These are phyloP conservation scores for Drosophila greeni DNA, from an alignment of 2,888 invertebrate species.

Conservation along the genomic window DNA sequence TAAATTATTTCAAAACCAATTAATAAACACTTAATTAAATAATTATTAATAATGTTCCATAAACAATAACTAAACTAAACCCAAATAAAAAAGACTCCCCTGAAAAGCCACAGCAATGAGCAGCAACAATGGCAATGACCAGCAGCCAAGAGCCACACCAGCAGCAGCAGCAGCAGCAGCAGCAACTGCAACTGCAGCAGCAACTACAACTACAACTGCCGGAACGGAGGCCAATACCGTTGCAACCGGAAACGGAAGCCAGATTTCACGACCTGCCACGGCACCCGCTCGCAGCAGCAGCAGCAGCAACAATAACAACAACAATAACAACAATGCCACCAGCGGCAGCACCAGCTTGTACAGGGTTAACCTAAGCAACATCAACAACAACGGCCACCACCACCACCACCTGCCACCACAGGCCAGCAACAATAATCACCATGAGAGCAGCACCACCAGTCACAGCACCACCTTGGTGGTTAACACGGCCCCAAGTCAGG, in stretches of 20 bases:
- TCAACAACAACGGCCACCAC: constrained; percentile 34
- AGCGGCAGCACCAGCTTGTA: constrained; percentile 53
- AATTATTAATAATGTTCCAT: constrained; percentile 4
- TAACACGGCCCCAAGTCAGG: constrained; percentile 24
- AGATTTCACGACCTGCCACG: constrained; percentile 39
- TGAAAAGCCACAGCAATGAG: constrained; percentile 40
- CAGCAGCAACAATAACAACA: constrained; percentile 56
- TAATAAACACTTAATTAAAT: not conserved
- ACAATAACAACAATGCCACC: constrained; percentile 43
- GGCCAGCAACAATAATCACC: constrained; percentile 45
- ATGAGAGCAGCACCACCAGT: constrained; percentile 51
- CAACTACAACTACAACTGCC: constrained; percentile 28
- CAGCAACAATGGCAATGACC: constrained; percentile 57
- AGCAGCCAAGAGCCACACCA: constrained; percentile 46
- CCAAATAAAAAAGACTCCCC: not conserved
- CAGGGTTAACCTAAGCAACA: constrained; percentile 61
- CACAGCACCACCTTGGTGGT: constrained; percentile 50
- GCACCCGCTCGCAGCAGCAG: constrained; percentile 60
- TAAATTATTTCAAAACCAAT: too few species aligned
- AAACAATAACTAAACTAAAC: not conserved
- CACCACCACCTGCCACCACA: constrained; percentile 40
- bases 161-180: constrained; percentile 42
- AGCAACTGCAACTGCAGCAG: constrained; percentile 34
- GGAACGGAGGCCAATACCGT: constrained; percentile 24
- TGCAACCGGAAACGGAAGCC: constrained; percentile 21